Conservation (phyloP, 2,113 vertebrate genomes). For the western clawed frog (Xenopus tropicalis) region UCB_Xtro_10.0 CM004443.2:91585501-91586000, state of each 20-base stretch:
- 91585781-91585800: slow-evolving; percentile 47
- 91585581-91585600: slow-evolving; percentile 52
- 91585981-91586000: too few species aligned
- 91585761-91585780: slow-evolving; percentile 44
- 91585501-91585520: slow-evolving; percentile 43
- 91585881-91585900: slow-evolving; percentile 54
- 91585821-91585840: slow-evolving; percentile 17
- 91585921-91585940: too few species aligned
- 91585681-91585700: slow-evolving; percentile 63
- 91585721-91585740: slow-evolving; percentile 75
- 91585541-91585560: slow-evolving; percentile 52
- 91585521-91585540: slow-evolving; percentile 61
- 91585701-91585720: slow-evolving; percentile 62
- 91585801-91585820: slow-evolving; percentile 75
- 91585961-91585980: too few species aligned
- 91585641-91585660: slow-evolving; percentile 58
- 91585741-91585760: slow-evolving; percentile 64
- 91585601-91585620: slow-evolving; percentile 34
- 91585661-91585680: slow-evolving; percentile 59
- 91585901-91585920: slow-evolving; percentile 49
- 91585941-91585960: too few species aligned
- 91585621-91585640: slow-evolving; percentile 52
- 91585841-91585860: neutral
- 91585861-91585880: neutral
- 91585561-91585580: slow-evolving; percentile 67